A percentile compares a stretch with the other conserved stretches of the same genome.
These are phyloP conservation scores for Rallus crepitans DNA, from an alignment of 2,797 vertebrate genomes.

Conservation along the genomic window DNA sequence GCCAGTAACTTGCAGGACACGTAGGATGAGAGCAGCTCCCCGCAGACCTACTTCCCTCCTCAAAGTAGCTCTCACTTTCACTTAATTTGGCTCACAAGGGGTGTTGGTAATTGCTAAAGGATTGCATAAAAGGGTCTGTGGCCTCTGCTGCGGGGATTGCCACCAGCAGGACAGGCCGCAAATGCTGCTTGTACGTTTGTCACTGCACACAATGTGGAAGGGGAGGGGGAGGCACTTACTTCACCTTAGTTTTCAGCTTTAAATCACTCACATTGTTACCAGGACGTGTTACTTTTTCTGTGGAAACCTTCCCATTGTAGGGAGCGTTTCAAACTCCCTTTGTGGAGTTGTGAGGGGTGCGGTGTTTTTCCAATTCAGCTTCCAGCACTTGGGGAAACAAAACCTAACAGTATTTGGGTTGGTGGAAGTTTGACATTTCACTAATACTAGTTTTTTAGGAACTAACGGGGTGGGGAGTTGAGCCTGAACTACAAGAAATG, in stretches of 20 bases:
- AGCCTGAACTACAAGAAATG: not conserved
- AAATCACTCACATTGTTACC: not conserved
- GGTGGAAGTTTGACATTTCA: not conserved
- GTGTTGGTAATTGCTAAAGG: not conserved
- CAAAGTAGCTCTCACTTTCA: not conserved
- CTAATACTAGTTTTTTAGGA: not conserved
- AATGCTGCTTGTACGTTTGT: not conserved
- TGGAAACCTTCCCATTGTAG: too few species aligned
- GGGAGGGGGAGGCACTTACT: not conserved
- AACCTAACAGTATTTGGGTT: not conserved
- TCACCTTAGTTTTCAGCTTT: not conserved
- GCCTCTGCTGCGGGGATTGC: not conserved
- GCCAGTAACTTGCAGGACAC: not conserved
- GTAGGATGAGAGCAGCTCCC: not conserved
- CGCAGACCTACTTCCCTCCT: not conserved
- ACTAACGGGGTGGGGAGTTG: not conserved
- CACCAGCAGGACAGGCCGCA: not conserved
- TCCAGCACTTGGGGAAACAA: not conserved
- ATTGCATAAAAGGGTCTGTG: not conserved
- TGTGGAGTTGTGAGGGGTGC: not conserved
- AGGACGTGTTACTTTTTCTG: not conserved
- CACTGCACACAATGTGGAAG: not conserved
- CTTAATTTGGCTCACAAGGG: accelerated
- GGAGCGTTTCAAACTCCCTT: not conserved
- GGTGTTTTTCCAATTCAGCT: not conserved